A percentile compares a stretch with the other conserved stretches of the same genome.
These are phyloP conservation scores for Sicus ferrugineus DNA, from an alignment of 2,888 invertebrate species.

Conservation along the genomic window DNA sequence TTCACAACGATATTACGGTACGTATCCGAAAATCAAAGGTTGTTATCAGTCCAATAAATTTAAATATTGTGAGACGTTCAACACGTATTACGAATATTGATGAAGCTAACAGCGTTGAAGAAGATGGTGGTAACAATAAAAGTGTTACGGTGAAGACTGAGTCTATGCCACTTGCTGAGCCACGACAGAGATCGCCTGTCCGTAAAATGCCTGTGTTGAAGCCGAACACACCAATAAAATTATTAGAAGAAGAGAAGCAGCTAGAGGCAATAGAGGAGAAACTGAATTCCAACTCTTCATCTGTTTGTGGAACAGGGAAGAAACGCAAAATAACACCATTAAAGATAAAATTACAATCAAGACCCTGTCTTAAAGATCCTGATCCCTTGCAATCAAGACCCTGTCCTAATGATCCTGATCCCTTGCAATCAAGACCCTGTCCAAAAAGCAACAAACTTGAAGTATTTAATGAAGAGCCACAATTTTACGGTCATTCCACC, in stretches of 20 bases:
- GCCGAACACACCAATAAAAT: slow-evolving; percentile 48
- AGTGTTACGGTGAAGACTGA: neutral
- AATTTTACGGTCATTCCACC: slow-evolving; percentile 11
- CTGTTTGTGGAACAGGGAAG: neutral
- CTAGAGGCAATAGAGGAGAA: neutral
- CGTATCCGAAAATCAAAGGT: slow-evolving; percentile 41
- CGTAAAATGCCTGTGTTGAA: slow-evolving; percentile 49
- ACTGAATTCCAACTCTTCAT: slow-evolving; percentile 32
- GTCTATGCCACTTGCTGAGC: neutral
- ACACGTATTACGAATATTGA: neutral
- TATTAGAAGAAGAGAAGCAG: slow-evolving; percentile 37
- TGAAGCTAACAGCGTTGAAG: neutral
- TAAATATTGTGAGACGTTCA: slow-evolving; percentile 35
- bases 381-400: neutral
- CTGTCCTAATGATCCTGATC: too few relatives aligned
- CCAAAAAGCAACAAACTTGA: slow-evolving; percentile 30
- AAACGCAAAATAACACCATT: neutral
- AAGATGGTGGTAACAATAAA: neutral
- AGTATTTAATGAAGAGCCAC: too few relatives aligned
- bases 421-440: slow-evolving; percentile 12
- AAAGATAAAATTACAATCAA: neutral
- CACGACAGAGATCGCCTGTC: slow-evolving; percentile 7
- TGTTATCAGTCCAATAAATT: slow-evolving; percentile 39
- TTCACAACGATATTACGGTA: neutral
- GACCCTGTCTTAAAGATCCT: too few relatives aligned